Evolutionary conservation across 2,888 invertebrate species (phyloP).

Genomic region (Pandemis heparana): DNA sequence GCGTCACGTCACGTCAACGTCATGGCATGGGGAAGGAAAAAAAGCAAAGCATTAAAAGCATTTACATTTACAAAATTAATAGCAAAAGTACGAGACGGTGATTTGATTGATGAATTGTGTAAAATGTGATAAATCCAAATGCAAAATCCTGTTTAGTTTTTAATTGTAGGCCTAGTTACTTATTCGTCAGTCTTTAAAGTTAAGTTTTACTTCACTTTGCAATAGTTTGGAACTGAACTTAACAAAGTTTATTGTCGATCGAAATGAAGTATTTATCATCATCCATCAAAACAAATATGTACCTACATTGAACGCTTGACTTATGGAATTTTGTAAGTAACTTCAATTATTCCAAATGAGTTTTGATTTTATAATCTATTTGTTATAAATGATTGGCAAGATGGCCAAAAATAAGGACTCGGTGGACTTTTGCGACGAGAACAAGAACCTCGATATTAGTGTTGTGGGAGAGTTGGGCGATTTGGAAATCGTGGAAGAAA

Average conservation of each 20-base stretch:
- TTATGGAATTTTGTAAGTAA: background rate
- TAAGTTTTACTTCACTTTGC: too few relatives aligned
- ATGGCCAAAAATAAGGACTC: constrained; percentile 60
- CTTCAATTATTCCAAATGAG: background rate
- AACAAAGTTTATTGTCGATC: constrained; percentile 5
- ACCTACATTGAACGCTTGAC: background rate
- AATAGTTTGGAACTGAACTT: background rate
- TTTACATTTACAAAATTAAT: too few relatives aligned
- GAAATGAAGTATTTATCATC: background rate
- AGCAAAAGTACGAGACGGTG: too few relatives aligned
- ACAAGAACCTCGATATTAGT: constrained; percentile 59
- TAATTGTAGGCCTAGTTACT: background rate
- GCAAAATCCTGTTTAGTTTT: background rate
- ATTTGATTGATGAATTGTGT: background rate
- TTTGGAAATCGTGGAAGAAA: constrained; percentile 67
- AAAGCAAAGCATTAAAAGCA: too few relatives aligned
- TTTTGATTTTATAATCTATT: constrained; percentile 1
- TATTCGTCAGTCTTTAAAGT: background rate
- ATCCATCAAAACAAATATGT: constrained; percentile 24
- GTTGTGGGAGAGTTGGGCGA: constrained; percentile 69
- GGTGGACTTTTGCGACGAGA: constrained; percentile 35
- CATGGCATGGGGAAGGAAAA: background rate
- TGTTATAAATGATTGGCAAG: constrained; percentile 32
- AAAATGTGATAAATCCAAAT: background rate
- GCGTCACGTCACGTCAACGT: background rate